Base-by-base conservation (phyloP, 2,888 invertebrate genomes). In the Lepidochitona cinerea region DNA sequence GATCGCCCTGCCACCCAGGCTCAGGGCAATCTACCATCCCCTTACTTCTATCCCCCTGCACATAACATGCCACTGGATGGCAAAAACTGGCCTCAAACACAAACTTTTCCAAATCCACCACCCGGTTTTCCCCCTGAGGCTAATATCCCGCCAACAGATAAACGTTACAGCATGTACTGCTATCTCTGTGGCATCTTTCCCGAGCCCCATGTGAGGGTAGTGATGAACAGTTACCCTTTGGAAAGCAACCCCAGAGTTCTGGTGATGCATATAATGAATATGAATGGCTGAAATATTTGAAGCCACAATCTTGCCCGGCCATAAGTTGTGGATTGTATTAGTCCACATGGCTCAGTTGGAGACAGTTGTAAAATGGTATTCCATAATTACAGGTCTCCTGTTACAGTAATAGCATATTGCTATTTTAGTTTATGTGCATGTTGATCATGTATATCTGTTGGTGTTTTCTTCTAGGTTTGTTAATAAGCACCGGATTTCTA, bases 141-240 rank as follows among this genome's bases (percentile, higher is more conserved):
- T 5, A 79, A 82, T 12, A 85, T 85, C 33, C 54, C 72, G 0
- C 77, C 77, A 0, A 76, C 76, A 29, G 96, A 96, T 84, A 94
- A 94, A 29, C 93, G 96, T 0, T 92, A 94, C 36, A 93, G 94
- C 81, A 92, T 97, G 87, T 96, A 95, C 90, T 97, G 95, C 91
- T 96, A 97, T 90, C 92, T 98, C 78, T 94, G 96, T n/a, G 95
- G 95, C 71, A 94, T 98, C 74, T 98, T 98, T 91, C 96, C 97
- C 0, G 95, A 96, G 86, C 94, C 95, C 80, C 95, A 96, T 87
- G 97, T 98, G n/a, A 93, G 94, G 70, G 94, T 94, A 70, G 97
- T 95, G 0, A 96, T 98, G 95, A 94, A 94, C 77, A 92, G 95
- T 80, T 94, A 96, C 91, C 97, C 97, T 0, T 95, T 96, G 68